Conservation (phyloP, 1,140 invertebrate species). For the Atta colombica region DNA sequence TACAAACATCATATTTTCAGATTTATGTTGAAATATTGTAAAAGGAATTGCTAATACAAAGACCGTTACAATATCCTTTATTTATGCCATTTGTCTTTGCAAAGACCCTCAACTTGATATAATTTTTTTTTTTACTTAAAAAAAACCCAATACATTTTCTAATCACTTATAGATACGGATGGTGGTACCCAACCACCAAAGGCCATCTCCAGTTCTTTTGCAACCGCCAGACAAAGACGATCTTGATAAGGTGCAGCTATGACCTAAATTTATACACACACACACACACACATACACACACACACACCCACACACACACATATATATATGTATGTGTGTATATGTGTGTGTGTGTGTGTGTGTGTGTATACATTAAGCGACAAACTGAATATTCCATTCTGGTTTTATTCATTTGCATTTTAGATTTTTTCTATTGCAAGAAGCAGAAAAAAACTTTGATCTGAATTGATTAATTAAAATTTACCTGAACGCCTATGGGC, state of each 20-base stretch:
- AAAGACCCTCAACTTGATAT: not conserved
- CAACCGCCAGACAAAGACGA: constrained; percentile 91
- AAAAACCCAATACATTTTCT: too few species aligned
- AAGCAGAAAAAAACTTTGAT: not conserved
- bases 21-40: not conserved
- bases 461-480: not conserved
- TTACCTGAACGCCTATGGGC: constrained; percentile 92
- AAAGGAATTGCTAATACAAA: not conserved
- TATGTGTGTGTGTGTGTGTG: too few species aligned
- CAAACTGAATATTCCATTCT: not conserved
- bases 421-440: not conserved
- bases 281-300: too few species aligned
- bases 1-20: not conserved
- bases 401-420: not conserved
- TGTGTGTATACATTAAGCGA: not conserved
- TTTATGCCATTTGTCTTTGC: not conserved
- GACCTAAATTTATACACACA: constrained; percentile 82
- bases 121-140: not conserved
- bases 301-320: not conserved
- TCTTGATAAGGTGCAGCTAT: constrained; percentile 90
- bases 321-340: too few species aligned
- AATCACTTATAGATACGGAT: not conserved
- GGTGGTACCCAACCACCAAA: constrained; percentile 92
- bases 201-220: constrained; percentile 91
- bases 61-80: not conserved